Conservation (phyloP, 2,797 vertebrate genomes). For the Tangara arthus region DNA sequence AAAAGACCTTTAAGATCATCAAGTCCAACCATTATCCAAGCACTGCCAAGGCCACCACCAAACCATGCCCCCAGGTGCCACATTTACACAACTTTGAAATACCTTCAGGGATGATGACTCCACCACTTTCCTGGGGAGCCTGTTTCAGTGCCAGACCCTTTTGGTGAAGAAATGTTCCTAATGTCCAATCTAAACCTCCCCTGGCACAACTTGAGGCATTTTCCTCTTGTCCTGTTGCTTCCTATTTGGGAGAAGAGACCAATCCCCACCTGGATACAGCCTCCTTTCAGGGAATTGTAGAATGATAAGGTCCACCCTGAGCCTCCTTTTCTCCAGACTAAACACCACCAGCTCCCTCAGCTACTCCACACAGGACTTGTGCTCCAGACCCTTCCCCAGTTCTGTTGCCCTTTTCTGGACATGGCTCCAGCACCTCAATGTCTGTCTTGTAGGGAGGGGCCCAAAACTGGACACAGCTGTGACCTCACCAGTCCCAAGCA, state of each 20-base stretch:
- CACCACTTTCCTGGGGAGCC: background rate
- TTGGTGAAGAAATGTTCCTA: background rate
- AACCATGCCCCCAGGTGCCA: background rate
- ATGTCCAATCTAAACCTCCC: background rate
- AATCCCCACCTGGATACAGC: background rate
- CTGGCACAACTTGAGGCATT: background rate
- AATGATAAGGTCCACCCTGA: background rate
- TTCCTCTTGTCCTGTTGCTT: background rate
- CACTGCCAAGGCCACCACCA: background rate
- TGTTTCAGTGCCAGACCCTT: background rate
- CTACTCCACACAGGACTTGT: background rate
- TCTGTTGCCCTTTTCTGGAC: background rate
- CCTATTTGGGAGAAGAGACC: background rate
- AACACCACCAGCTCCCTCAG: background rate
- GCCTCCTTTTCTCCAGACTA: background rate
- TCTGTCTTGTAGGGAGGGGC: background rate
- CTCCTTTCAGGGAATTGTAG: background rate
- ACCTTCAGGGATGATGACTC: background rate
- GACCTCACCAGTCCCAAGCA: background rate
- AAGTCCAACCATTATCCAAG: background rate
- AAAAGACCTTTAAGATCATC: background rate
- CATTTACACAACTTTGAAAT: background rate
- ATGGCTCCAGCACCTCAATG: background rate
- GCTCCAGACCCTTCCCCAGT: background rate
- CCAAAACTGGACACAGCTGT: background rate